phyloP scores from a whole-genome alignment of 2,113 vertebrate genomes.

The Myotis yumanensis region DNA sequence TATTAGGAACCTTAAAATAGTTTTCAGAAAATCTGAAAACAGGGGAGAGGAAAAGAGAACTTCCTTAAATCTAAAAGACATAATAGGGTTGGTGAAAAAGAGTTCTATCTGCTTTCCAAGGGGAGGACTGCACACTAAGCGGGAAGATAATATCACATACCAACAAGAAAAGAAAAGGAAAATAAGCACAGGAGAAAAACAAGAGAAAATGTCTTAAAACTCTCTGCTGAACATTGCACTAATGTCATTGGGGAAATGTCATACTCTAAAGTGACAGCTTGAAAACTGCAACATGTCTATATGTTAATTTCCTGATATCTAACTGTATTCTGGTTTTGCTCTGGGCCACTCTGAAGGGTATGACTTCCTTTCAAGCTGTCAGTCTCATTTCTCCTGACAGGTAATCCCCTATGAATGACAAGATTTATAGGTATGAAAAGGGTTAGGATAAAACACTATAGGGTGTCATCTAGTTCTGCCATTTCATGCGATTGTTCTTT shows the following conservation, averaged over 20 bases:
- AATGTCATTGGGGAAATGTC: constrained; percentile 13
- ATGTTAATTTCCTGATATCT: constrained; percentile 61
- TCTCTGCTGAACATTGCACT: constrained; percentile 5
- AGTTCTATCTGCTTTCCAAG: not conserved
- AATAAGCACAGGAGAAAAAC: not conserved
- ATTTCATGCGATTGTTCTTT: constrained; percentile 34
- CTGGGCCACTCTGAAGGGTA: not conserved
- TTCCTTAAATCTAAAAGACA: not conserved
- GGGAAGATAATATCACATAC: not conserved
- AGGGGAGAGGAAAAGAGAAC: not conserved
- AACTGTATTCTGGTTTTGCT: constrained; percentile 56
- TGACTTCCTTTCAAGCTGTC: constrained; percentile 32
- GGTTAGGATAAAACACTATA: constrained; percentile 12
- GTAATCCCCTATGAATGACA: not conserved
- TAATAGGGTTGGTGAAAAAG: not conserved
- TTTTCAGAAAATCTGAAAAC: constrained; percentile 1
- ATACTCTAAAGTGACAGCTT: constrained; percentile 49
- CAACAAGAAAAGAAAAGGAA: not conserved
- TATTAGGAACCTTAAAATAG: constrained; percentile 62
- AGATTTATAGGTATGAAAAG: constrained; percentile 32
- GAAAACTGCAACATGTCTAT: not conserved
- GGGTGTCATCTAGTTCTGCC: not conserved
- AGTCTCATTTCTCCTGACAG: constrained; percentile 48
- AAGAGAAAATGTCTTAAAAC: not conserved
- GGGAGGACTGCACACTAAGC: not conserved